Base-by-base conservation (phyloP, 1,140 invertebrate species). In the Babylonia areolata region DNA sequence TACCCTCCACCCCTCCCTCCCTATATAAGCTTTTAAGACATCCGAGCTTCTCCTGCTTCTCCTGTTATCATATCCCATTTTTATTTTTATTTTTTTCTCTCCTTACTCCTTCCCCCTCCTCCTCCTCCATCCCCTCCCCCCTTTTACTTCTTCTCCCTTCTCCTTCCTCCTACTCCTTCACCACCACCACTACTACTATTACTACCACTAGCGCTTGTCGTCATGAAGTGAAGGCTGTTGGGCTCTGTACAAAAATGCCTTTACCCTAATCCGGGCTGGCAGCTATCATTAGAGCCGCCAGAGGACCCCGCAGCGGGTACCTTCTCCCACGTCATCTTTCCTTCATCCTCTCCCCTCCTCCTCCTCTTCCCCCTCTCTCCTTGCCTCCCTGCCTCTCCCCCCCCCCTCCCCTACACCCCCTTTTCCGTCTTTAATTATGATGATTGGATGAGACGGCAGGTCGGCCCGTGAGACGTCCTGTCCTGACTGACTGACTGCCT, bases 361-460 rank as follows among this genome's bases (percentile, higher is more conserved):
- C n/a, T n/a, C n/a, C n/a, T n/a, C n/a, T n/a, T n/a, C n/a, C n/a
- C n/a, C n/a, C n/a, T n/a, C n/a, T n/a, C n/a, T n/a, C n/a, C n/a
- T n/a, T n/a, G n/a, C n/a, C n/a, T n/a, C n/a, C n/a, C n/a, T n/a
- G n/a, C n/a, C n/a, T n/a, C n/a, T n/a, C n/a, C n/a, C n/a, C n/a
- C n/a, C n/a, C n/a, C n/a, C n/a, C n/a, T n/a, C n/a, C n/a, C n/a
- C n/a, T n/a, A n/a, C n/a, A n/a, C n/a, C n/a, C n/a, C n/a, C n/a
- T n/a, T n/a, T n/a, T n/a, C n/a, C 39, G n/a, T 58, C 33, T n/a
- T 54, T 54, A 80, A 80, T 80, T 80, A 80, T 80, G 40, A 80
- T 80, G 39, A 80, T 80, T 80, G 51, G 40, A 80, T 80, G 78
- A 77, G 75, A 40, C 35, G 40, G 75, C 37, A 39, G 35, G 33